These are phyloP conservation scores for Psittacula echo DNA, from an alignment of 2,797 vertebrate species.

Conservation along the genomic window DNA sequence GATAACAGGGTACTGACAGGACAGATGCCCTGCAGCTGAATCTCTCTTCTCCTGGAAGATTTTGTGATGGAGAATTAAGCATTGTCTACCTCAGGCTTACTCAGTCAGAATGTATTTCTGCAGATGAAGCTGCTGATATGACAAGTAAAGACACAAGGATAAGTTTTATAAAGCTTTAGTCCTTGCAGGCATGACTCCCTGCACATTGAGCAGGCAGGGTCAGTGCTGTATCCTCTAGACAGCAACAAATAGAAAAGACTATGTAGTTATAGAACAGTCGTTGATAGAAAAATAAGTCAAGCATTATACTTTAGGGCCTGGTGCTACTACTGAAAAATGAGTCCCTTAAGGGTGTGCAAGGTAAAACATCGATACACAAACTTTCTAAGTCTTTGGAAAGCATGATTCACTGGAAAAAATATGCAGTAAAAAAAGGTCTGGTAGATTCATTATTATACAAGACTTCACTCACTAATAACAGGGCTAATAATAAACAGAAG, in stretches of 20 bases:
- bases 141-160: constrained; percentile 68
- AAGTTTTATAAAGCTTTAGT: constrained; percentile 57
- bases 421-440: background rate
- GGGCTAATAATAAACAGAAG: constrained; percentile 27
- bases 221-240: constrained; percentile 46
- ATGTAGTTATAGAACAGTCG: constrained; percentile 45
- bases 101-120: constrained; percentile 79
- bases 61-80: constrained; percentile 80
- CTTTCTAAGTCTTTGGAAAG: constrained; percentile 49
- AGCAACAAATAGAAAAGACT: constrained; percentile 62
- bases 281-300: constrained; percentile 71
- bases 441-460: background rate
- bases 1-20: constrained; percentile 75
- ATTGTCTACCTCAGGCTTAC: constrained; percentile 78
- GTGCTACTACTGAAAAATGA: constrained; percentile 67
- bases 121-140: constrained; percentile 77
- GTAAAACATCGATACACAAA: constrained; percentile 67
- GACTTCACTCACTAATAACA: constrained; percentile 8
- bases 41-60: constrained; percentile 71
- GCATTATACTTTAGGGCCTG: constrained; percentile 47
- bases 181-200: constrained; percentile 69
- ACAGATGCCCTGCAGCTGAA: constrained; percentile 74
- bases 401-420: constrained; percentile 38
- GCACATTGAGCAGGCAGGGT: constrained; percentile 52
- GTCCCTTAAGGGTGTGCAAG: constrained; percentile 42